Conservation (phyloP, 2,113 vertebrate genomes). For the Ceyx melanurus region DNA sequence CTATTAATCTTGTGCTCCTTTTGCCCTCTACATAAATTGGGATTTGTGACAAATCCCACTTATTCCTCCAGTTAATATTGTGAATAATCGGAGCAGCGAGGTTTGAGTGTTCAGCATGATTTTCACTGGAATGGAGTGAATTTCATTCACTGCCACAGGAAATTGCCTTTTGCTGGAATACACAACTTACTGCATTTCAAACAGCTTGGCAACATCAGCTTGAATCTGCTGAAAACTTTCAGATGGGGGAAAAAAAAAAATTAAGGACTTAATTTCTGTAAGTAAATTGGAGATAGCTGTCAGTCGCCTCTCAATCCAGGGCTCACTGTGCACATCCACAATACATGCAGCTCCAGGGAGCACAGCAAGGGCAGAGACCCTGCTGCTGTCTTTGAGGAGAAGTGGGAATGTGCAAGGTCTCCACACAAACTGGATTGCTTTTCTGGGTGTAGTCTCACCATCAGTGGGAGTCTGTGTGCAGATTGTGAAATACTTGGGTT, state of each 20-base stretch:
- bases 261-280: not conserved
- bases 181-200: not conserved
- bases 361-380: not conserved
- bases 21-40: not conserved
- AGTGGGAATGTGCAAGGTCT: not conserved
- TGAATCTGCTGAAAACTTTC: not conserved
- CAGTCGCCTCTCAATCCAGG: not conserved
- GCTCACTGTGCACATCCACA: not conserved
- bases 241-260: not conserved
- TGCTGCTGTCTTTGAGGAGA: rapidly evolving
- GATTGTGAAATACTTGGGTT: not conserved
- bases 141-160: not conserved
- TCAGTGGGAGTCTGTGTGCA: rapidly evolving
- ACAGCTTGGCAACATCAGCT: not conserved
- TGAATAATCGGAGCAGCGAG: not conserved
- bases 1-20: not conserved
- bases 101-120: not conserved
- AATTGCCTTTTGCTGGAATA: not conserved
- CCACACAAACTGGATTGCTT: not conserved
- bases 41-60: not conserved
- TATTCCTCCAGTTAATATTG: not conserved
- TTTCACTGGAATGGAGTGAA: not conserved
- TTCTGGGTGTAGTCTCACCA: not conserved
- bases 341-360: not conserved
- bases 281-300: not conserved